These are phyloP conservation scores for Aspidapion aeneum DNA, from an alignment of 2,888 invertebrate species.

Conservation along the genomic window DNA sequence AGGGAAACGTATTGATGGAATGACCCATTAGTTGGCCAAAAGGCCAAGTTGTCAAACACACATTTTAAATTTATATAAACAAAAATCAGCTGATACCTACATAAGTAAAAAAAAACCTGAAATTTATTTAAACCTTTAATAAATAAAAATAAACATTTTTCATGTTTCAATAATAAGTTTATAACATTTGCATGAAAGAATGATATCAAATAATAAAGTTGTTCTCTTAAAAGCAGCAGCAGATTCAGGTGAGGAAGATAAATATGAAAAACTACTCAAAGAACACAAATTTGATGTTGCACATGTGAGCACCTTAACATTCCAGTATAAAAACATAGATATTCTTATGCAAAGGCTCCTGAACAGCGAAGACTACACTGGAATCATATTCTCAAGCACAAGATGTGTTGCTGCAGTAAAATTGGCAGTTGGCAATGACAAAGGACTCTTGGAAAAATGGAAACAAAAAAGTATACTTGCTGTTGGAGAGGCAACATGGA, in stretches of 20 bases:
- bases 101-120: no score
- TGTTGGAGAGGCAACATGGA: constrained; percentile 55
- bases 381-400: constrained; percentile 55
- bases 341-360: constrained; percentile 46
- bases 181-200: background rate
- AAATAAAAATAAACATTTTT: no score
- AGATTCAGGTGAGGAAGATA: constrained; percentile 41
- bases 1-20: no score
- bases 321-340: constrained; percentile 51
- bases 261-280: constrained; percentile 48
- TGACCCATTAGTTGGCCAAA: no score
- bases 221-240: constrained; percentile 43
- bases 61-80: no score
- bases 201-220: constrained; percentile 34
- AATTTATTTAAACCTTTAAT: no score
- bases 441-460: constrained; percentile 29
- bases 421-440: constrained; percentile 38
- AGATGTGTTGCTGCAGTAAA: constrained; percentile 52
- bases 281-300: constrained; percentile 49
- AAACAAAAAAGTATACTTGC: constrained; percentile 34
- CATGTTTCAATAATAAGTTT: no score
- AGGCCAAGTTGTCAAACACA: no score
- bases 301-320: constrained; percentile 52
- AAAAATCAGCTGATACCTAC: no score
- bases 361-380: constrained; percentile 49